Base-by-base conservation (phyloP, 2,113 vertebrate genomes). In the Apus apus region DNA sequence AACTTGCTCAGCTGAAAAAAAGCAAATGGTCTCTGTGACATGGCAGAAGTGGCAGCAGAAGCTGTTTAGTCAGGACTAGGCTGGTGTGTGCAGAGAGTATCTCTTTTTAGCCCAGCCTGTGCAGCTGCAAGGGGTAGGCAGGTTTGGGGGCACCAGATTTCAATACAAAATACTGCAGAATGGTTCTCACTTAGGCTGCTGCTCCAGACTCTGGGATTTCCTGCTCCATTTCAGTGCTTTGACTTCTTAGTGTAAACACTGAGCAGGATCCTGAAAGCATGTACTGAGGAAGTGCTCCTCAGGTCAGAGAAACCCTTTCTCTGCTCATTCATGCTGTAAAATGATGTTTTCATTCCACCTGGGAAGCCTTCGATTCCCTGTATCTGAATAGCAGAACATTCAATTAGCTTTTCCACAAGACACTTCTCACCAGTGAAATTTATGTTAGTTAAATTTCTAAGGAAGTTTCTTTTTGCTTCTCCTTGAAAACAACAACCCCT, bases 351-450 rank as follows among this genome's bases (percentile, higher is more conserved):
- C 15, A 6, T n/a, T 71, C 53, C 25, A 30, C 2, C 14, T 19
- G 0, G n/a, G 45, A 23, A 29, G 18, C 58, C 43, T 79, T 77
- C 38, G 15, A 2, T 25, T 57, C 32, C 78, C 73, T 70, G 5
- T 15, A 14, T 30, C 32, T 64, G 54, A 64, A 13, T 23, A 38
- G 8, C 19, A 66, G 56, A 29, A 25, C 43, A 67, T 46, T 3
- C 43, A 85, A 51, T 13, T 23, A 25, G 20, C 5, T 48, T 62
- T 84, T 81, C 46, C 40, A 56, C 26, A 5, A 8, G 2, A 3
- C 0, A 9, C 51, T 57, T 46, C n/a, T 88, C 29, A 7, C 1
- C 1, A 26, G 3, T 30, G 32, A 64, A 48, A 50, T 30, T n/a
- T 8, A 2, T 26, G 32, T n/a, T 58, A 15, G 14, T 23, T 67